Conservation (phyloP, 2,113 vertebrate species). For the Eonycteris spelaea region DNA sequence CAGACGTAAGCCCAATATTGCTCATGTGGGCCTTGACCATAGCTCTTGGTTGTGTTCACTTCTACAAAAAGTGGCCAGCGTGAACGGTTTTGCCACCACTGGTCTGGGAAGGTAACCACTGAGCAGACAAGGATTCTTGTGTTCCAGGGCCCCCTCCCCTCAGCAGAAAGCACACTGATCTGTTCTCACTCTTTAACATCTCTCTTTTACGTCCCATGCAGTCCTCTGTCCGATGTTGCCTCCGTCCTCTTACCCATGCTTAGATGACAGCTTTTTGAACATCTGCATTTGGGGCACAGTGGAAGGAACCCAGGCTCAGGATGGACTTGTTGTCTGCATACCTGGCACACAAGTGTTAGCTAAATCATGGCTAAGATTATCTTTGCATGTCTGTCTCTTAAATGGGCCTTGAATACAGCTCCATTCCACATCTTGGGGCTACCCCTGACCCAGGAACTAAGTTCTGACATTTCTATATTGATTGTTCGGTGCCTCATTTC, state of each 20-base stretch:
- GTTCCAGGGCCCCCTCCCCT: background rate
- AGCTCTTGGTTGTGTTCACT: background rate
- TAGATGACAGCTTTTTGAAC: background rate
- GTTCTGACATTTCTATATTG: background rate
- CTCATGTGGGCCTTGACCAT: rapidly evolving
- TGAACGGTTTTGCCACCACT: background rate
- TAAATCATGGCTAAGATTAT: background rate
- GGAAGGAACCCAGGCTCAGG: background rate
- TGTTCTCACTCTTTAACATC: background rate
- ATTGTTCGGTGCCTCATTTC: background rate
- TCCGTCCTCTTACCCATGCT: background rate
- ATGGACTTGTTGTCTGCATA: background rate
- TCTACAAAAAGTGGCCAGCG: background rate
- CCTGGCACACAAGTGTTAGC: background rate
- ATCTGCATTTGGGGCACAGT: background rate
- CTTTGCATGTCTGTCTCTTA: background rate
- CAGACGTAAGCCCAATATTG: rapidly evolving
- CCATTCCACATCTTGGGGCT: background rate
- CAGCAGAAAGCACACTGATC: background rate
- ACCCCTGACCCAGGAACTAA: background rate
- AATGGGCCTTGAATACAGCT: background rate
- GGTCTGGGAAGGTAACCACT: background rate
- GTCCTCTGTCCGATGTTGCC: background rate
- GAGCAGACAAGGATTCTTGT: background rate
- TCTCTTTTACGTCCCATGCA: background rate